Evolutionary conservation across 2,113 vertebrate species (phyloP), one percentile per base, ranked within the genome.

Genomic region (Gymnarchus niloticus): DNA sequence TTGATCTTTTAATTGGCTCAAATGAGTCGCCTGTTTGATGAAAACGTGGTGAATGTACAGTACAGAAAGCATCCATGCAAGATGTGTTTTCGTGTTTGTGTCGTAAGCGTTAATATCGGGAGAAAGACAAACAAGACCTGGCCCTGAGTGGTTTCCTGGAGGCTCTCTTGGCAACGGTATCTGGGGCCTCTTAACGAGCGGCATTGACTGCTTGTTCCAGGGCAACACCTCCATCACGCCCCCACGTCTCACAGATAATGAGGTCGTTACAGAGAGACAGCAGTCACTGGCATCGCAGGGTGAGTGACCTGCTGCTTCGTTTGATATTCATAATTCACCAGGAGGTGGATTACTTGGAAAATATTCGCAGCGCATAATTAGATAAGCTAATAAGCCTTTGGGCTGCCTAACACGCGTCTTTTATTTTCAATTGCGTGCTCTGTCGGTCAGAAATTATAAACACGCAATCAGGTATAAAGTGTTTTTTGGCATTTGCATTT

Each of bases 131-230:
- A 65, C 81, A 82, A 87, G 77, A 56, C 69, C 69, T 59, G 41
- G 33, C 86, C 73, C 28, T 33, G 48, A 49, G 80, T 25, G 48
- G 87, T 89, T 89, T 86, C 89, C 90, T 85, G 80, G 85, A 87
- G 85, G 90, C 89, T 91, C 88, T 84, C 87, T 91, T 90, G 80
- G 90, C 90, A 93, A 93, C 88, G 21, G 65, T 87, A 52, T 28
- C 56, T 56, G 3, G 88, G 83, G 80, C 56, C 41, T 83, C 85
- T 85, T 89, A 89, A 89, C 87, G 86, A 88, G 83, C 17, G 83
- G 85, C 57, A 88, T 88, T 28, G 88, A 88, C 86, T 85, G 85
- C 78, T 77, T 14, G 12, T 52, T 86, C 86, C 77, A 8, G 65
- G 81, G 87, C 65, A 28, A 81, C 88, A 86, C 80, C 41, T 41